Percentiles rank a stretch among this genome's conserved stretches.
phyloP scores from a whole-genome alignment of 92 coral and sea anemone genomes.

The Palythoa caribaeorum region DNA sequence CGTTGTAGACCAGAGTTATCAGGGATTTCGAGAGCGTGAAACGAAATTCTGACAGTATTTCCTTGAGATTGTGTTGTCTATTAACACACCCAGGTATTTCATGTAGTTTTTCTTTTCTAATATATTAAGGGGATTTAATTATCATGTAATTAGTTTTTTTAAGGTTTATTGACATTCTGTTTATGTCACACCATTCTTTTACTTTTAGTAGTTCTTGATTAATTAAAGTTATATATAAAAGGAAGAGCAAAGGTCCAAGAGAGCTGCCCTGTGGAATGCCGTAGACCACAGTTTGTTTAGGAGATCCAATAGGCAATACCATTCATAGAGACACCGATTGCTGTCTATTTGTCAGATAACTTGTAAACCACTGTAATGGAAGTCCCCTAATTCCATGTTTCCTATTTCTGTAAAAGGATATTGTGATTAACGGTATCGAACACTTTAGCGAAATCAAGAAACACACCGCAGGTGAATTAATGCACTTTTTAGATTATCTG shows the following conservation, averaged over 20 bases:
- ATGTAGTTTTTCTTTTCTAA: too few species aligned
- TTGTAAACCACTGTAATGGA: neutral
- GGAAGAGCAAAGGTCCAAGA: neutral
- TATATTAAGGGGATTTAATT: neutral
- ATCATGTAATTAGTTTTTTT: neutral
- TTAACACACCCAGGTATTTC: too few species aligned
- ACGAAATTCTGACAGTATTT: too few species aligned
- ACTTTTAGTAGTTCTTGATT: slow-evolving; percentile 5
- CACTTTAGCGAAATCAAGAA: slow-evolving; percentile 11
- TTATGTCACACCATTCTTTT: neutral
- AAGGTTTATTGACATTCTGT: neutral
- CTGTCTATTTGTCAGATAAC: slow-evolving; percentile 33
- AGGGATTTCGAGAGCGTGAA: too few species aligned
- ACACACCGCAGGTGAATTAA: slow-evolving; percentile 11
- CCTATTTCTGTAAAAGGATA: slow-evolving; percentile 1
- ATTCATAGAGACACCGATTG: neutral
- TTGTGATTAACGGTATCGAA: neutral
- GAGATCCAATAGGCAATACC: neutral
- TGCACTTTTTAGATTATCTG: slow-evolving; percentile 4
- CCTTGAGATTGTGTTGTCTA: too few species aligned
- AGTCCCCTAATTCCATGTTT: slow-evolving; percentile 11
- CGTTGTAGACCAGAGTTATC: too few species aligned
- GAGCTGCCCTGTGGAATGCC: too few species aligned
- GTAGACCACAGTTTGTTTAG: slow-evolving; percentile 18
- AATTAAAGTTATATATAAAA: neutral